Conservation (phyloP, 2,888 invertebrate genomes). For the Rhingia campestris region DNA sequence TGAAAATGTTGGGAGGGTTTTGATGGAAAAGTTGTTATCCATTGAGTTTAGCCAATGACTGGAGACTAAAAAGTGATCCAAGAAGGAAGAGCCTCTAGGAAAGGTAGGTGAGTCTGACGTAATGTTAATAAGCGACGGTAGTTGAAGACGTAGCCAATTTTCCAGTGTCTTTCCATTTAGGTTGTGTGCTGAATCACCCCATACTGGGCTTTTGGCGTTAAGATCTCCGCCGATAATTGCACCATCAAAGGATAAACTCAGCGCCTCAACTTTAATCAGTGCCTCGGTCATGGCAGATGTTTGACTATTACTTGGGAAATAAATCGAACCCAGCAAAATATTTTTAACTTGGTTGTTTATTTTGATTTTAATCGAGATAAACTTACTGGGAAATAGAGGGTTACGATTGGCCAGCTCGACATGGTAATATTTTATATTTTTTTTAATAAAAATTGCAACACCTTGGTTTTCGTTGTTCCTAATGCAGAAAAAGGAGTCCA, state of each 20-base stretch:
- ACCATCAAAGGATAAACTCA: too few species aligned
- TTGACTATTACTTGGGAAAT: not conserved
- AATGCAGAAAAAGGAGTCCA: too few species aligned
- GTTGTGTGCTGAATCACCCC: not conserved
- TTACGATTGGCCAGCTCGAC: not conserved
- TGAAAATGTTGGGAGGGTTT: not conserved
- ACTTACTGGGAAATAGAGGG: not conserved
- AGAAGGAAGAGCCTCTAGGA: not conserved
- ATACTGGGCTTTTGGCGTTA: not conserved
- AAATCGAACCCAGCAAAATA: not conserved
- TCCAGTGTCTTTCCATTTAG: not conserved
- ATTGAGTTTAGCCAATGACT: not conserved
- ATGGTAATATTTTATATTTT: too few species aligned
- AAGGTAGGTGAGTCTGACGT: not conserved
- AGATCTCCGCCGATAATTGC: not conserved
- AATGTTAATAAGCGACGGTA: not conserved
- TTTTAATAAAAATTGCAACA: too few species aligned
- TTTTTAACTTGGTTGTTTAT: not conserved
- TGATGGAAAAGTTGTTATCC: not conserved
- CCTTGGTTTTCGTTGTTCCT: too few species aligned
- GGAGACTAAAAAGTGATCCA: not conserved
- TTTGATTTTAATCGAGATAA: not conserved
- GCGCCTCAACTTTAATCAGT: not conserved
- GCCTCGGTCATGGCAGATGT: not conserved
- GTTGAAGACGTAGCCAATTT: not conserved